Evolutionary conservation across 2,113 vertebrate genomes (phyloP).

Genomic region (Prolemur simus): DNA sequence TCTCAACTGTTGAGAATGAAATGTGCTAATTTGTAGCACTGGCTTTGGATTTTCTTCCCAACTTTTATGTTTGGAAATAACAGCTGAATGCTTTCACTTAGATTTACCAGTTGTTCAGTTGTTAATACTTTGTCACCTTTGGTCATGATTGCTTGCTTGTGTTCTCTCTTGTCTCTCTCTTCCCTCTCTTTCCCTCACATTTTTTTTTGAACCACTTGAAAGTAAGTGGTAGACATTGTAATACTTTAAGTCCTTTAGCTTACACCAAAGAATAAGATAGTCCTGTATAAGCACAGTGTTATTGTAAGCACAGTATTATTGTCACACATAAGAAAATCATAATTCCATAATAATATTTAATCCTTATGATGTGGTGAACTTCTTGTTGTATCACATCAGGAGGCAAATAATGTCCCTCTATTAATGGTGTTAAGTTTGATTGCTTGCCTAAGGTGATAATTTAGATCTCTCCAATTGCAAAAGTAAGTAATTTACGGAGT

Average conservation of each 20-base stretch:
- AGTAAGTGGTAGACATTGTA: background rate
- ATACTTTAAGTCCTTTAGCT: background rate
- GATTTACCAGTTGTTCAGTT: background rate
- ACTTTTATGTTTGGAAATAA: background rate
- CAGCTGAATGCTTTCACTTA: background rate
- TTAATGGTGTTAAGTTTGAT: slow-evolving; percentile 16
- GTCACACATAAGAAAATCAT: background rate
- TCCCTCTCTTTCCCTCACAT: too few species aligned
- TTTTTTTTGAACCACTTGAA: background rate
- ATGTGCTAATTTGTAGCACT: background rate
- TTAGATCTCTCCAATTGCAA: background rate
- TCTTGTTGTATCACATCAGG: background rate
- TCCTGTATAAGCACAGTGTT: background rate
- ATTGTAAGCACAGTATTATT: background rate
- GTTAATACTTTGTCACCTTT: background rate
- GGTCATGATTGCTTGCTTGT: background rate
- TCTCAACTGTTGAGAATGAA: background rate
- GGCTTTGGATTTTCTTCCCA: background rate
- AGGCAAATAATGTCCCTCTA: background rate
- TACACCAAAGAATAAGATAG: background rate
- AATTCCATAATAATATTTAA: background rate
- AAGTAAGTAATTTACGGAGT: background rate
- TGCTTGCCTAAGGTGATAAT: background rate
- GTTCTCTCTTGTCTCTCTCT: background rate
- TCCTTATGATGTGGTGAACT: background rate